Percentiles rank a stretch among this genome's conserved stretches.
Evolutionary conservation across 2,113 vertebrate species (phyloP).

Genomic region (Tragelaphus imberbis): DNA sequence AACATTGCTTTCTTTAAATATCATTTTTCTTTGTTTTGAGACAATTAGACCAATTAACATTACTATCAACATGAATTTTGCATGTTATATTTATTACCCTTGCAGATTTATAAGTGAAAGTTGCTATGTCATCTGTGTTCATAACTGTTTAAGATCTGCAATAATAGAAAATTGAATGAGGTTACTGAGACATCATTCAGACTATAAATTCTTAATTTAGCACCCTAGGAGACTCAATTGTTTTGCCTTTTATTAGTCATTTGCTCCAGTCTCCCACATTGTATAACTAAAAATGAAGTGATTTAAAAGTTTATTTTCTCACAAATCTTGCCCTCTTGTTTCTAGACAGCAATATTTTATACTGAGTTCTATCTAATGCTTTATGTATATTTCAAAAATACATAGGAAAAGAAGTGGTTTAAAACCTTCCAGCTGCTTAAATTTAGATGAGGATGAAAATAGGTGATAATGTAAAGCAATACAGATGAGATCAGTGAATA

Average conservation of each 20-base stretch:
- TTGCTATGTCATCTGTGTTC: constrained; percentile 33
- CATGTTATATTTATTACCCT: constrained; percentile 20
- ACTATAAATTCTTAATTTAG: constrained; percentile 73
- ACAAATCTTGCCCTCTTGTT: constrained; percentile 42
- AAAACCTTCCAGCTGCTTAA: neutral
- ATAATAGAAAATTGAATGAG: constrained; percentile 63
- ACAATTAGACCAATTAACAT: constrained; percentile 49
- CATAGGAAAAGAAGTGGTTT: constrained; percentile 39
- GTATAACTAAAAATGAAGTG: constrained; percentile 59
- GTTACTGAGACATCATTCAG: constrained; percentile 49
- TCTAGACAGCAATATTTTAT: constrained; percentile 48
- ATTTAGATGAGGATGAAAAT: neutral
- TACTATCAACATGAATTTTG: constrained; percentile 57
- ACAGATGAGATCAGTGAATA: constrained; percentile 29
- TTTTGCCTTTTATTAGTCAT: constrained; percentile 65
- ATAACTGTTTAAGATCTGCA: constrained; percentile 69
- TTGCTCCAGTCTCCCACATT: constrained; percentile 48
- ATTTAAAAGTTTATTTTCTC: constrained; percentile 49
- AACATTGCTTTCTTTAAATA: constrained; percentile 42
- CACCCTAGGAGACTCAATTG: constrained; percentile 28
- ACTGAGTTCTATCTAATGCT: constrained; percentile 36
- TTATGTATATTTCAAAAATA: constrained; percentile 38
- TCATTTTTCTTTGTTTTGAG: constrained; percentile 48
- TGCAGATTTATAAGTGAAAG: constrained; percentile 44
- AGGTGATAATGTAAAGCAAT: neutral